These are phyloP conservation scores for Mantis religiosa DNA, from an alignment of 2,888 invertebrate genomes.

Conservation along the genomic window DNA sequence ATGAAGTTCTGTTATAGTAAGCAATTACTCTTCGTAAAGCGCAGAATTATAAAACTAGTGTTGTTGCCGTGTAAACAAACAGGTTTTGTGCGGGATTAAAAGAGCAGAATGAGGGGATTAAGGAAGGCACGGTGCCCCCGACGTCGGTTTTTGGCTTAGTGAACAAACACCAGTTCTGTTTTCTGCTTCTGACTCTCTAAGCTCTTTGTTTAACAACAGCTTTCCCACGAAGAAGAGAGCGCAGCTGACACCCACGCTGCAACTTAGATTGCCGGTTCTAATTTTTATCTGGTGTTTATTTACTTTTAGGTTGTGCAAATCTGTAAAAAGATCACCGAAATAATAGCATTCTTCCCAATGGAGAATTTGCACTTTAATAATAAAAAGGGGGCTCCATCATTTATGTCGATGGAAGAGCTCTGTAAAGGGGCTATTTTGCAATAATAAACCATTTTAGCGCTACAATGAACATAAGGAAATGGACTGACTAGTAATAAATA, in stretches of 20 bases:
- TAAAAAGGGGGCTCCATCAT: too few relatives aligned
- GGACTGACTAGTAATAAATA: too few relatives aligned
- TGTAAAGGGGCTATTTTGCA: too few relatives aligned
- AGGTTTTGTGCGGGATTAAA: neutral
- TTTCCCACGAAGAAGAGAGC: neutral
- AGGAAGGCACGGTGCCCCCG: neutral
- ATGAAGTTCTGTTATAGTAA: neutral
- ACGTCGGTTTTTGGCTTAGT: neutral
- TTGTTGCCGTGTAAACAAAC: neutral
- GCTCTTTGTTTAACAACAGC: neutral
- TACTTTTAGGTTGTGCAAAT: neutral
- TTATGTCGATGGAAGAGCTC: too few relatives aligned
- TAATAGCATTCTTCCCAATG: too few relatives aligned
- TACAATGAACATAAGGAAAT: too few relatives aligned
- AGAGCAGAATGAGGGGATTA: neutral
- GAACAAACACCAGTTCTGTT: neutral
- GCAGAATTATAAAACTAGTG: neutral
- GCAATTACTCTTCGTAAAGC: neutral
- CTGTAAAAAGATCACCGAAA: too few relatives aligned
- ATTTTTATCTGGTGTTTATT: neutral
- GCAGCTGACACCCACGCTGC: neutral
- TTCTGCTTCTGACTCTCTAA: neutral
- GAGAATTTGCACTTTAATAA: too few relatives aligned
- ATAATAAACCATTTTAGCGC: too few relatives aligned
- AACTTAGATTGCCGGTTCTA: neutral